Base-by-base conservation (phyloP, 2,888 invertebrate species). In the Dasypogon diadema region DNA sequence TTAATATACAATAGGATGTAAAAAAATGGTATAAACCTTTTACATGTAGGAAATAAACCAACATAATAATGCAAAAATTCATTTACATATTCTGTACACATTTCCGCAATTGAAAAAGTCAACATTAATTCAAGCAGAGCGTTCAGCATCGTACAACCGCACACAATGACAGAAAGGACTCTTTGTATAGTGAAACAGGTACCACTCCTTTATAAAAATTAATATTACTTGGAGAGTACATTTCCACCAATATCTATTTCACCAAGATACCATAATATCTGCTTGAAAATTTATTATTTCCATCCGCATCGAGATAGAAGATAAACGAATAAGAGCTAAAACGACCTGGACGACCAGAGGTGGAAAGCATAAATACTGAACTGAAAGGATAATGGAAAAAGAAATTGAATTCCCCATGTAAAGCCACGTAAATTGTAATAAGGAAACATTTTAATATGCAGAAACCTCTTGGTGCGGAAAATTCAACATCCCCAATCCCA, bases 351-450 rank as follows among this genome's bases (percentile, higher is more conserved):
- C 51, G 54, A 34, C 54, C 70, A 70, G 54, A 54, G 54, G 34
- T 54, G 54, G 70, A 70, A 70, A 21, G 54, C 54, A 70, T 70
- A 54, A 70, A 70, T 70, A 54, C 70, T 54, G 34, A 70, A 54
- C 70, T 70, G 54, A 70, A 70, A 70, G 70, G 70, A 54, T 70
- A 70, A 70, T 70, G 54, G 70, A 70, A 70, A 70, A 70, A 70
- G 54, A 70, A 70, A 70, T 70, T 70, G 70, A 70, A 70, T 70
- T 54, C 34, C 10, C 70, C 21, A 70, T 54, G 70, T 54, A 54
- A 70, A 70, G 54, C 70, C 16, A 70, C 70, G 70, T 70, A 70
- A 70, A 70, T 70, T 70, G 54, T 70, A 70, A 70, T 70, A 54
- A 70, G 70, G 70, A 70, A 70, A 54, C 70, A 70, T 70, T 70